Evolutionary conservation across 2,113 vertebrate genomes (phyloP).

Genomic region (Burhinus bistriatus): DNA sequence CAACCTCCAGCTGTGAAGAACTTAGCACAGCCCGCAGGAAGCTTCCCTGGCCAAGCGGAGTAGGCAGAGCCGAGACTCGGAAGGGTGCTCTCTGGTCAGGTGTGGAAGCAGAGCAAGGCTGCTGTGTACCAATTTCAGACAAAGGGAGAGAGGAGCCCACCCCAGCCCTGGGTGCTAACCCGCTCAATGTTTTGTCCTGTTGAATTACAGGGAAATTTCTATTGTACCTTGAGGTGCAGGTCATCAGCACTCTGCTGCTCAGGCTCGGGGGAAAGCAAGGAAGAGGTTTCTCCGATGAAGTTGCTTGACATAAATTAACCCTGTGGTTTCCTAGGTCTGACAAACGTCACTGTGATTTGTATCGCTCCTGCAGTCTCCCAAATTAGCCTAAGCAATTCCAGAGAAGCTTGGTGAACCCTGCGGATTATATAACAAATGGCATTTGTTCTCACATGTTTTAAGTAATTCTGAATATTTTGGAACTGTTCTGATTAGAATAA

Average conservation of each 20-base stretch:
- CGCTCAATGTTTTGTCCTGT: background rate
- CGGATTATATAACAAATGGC: background rate
- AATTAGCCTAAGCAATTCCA: background rate
- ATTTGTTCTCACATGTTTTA: background rate
- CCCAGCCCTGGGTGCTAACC: background rate
- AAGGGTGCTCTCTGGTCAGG: background rate
- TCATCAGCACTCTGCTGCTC: background rate
- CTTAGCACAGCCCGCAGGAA: background rate
- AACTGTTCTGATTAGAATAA: background rate
- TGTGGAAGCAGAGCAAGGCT: background rate
- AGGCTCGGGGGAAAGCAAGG: background rate
- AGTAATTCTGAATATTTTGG: background rate
- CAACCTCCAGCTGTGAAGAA: conserved; percentile 19
- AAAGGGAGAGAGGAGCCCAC: fast-evolving
- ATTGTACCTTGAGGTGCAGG: background rate
- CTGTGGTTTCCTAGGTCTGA: background rate
- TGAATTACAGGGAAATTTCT: background rate
- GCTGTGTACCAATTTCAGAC: background rate
- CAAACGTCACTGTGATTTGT: background rate
- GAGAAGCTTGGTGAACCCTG: background rate
- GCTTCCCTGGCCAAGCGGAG: background rate
- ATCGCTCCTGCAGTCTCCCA: background rate
- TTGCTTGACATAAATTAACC: background rate
- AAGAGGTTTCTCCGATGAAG: background rate
- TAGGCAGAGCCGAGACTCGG: background rate